Base-by-base conservation (phyloP, 2,113 vertebrate genomes). In the Macquaria ambigua region DNA sequence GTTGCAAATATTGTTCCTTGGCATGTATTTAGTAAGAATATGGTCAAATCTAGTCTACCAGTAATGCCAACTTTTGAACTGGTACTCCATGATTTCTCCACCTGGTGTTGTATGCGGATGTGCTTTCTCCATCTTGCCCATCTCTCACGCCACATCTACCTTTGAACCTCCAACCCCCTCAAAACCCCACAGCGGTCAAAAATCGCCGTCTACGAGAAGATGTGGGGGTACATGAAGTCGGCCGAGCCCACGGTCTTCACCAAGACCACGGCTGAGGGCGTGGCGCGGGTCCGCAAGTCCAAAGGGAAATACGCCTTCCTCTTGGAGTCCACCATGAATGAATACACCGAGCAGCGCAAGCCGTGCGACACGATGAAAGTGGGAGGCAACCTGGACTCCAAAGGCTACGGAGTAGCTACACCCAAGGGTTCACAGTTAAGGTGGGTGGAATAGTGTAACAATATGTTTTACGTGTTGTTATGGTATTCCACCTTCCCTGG, bases 361-460 rank as follows among this genome's bases (percentile, higher is more conserved):
- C 98, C 98, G 0, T 99, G 98, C 92, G 98, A 99, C 96, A 99
- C 98, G 56, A 99, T 99, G 98, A 99, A 99, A 97, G 98, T 99
- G 91, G 98, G 98, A 95, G 98, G 98, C 93, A 99, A 99, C 96
- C 95, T 99, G 97, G 98, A 99, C 97, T 99, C 98, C 72, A 99
- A 99, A 96, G 98, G 98, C 96, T 99, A 99, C 79, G 98, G 98
- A 93, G 97, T 99, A 94, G 98, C 98, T 80, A 99, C 98, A 84
- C 98, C 98, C 95, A 99, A 99, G 97, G 97, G 98, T 96, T 99
- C 98, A 97, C 97, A 98, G 98, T 99, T 99, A 99, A 99, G 98
- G 98, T 99, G 97, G 98, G 98, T 99, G 98, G 98, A 97, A 97
- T 99, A 99, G 97, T 99, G 98, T 99, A 99, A 99, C 98, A 99